Base-by-base conservation (phyloP, 2,888 invertebrate genomes). In the Neelides folsomi region DNA sequence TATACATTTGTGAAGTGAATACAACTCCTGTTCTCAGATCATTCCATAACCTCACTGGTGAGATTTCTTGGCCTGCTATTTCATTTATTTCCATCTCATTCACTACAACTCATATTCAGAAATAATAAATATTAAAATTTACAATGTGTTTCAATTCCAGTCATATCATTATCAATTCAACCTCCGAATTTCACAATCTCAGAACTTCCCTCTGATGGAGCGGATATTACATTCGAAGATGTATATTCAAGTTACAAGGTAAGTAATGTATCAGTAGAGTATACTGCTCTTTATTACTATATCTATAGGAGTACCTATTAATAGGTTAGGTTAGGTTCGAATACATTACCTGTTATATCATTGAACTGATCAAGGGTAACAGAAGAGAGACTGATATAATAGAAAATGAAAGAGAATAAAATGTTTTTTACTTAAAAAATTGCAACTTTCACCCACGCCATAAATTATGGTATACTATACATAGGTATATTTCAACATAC, bases 1-100 rank as follows among this genome's bases (percentile, higher is more conserved):
- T 84, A 36, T 88, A 87, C 69, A 79, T 81, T 63, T 88, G 87
- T 66, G 86, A 87, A 71, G 79, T 86, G 15, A 87, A 87, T 71
- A 82, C 82, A 13, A 81, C 80, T 63, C 86, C 86, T 0, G 79
- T 82, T 1, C 77, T 85, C 42, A 76, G 82, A 58, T 84, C 85
- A 66, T 85, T 84, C 71, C 84, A 86, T 68, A 79, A 81, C 66
- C 74, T 87, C 7, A 81, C 79, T 69, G 85, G 86, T 84, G 70
- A 70, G 72, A 67, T 34, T 36, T 27, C 27, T 7, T 27, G 4
- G 27, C 7, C 27, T 56, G 34, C 12, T 37, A 6, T 5, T n/a
- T 43, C 15, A n/a, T 43, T 18, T 8, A 13, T n/a, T 27, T 9
- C 5, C 27, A 20, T 46, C 19, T 12, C 46, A 12, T n/a, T n/a